Evolutionary conservation across 2,797 vertebrate genomes (phyloP).

Genomic region (Syncerus caffer): DNA sequence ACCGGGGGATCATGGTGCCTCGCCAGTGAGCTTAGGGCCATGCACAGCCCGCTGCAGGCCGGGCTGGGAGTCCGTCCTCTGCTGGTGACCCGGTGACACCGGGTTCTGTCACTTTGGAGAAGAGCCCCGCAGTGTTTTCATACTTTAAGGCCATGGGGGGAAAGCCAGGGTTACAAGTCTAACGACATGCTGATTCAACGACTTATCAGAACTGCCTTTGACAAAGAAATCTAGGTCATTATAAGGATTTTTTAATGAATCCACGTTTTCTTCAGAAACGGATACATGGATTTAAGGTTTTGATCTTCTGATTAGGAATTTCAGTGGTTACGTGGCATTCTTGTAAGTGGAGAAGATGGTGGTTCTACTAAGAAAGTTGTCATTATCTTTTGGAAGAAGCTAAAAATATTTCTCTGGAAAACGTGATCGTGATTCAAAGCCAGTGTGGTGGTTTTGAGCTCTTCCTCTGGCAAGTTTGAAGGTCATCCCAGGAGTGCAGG

Average conservation of each 20-base stretch:
- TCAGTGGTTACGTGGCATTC: not conserved
- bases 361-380: not conserved
- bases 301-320: not conserved
- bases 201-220: not conserved
- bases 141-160: rapidly evolving
- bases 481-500: not conserved
- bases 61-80: rapidly evolving
- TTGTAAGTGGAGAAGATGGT: not conserved
- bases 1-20: rapidly evolving
- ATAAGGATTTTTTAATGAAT: not conserved
- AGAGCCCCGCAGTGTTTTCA: rapidly evolving
- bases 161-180: too few relatives aligned
- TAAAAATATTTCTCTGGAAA: not conserved
- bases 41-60: rapidly evolving
- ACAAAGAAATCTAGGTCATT: not conserved
- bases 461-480: not conserved
- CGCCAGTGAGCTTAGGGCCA: rapidly evolving
- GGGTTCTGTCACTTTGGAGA: rapidly evolving
- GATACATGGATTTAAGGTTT: rapidly evolving
- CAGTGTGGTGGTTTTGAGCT: too few relatives aligned
- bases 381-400: not conserved
- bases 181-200: too few relatives aligned
- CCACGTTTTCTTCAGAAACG: not conserved
- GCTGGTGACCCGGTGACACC: rapidly evolving
- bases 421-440: not conserved